These are phyloP conservation scores for Mamestra configurata DNA, from an alignment of 1,140 invertebrate species.

Conservation along the genomic window DNA sequence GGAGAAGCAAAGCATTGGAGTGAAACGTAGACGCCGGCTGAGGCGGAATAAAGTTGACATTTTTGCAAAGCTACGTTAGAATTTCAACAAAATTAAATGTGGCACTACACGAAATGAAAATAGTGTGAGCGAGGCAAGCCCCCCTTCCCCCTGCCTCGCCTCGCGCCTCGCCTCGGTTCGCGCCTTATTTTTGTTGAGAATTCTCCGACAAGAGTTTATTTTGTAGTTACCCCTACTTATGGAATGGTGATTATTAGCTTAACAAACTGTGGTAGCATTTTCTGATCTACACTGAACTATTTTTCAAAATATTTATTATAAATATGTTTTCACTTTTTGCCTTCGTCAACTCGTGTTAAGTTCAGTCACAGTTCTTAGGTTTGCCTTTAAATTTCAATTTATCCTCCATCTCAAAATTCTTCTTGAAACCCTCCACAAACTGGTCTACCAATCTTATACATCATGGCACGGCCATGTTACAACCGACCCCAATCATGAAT, in stretches of 20 bases:
- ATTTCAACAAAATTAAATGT: conserved; percentile 88
- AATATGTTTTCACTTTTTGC: no score
- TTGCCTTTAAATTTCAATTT: no score
- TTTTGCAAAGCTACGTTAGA: conserved; percentile 87
- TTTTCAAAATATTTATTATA: no score
- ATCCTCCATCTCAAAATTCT: no score
- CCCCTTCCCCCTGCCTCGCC: conserved; percentile 28
- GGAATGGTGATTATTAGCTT: conserved; percentile 29
- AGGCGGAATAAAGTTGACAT: conserved; percentile 87
- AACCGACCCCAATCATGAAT: not conserved
- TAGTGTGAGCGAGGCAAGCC: conserved; percentile 70
- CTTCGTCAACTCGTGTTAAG: no score
- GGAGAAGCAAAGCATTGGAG: conserved; percentile 83
- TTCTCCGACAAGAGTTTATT: conserved; percentile 61
- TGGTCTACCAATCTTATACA: no score
- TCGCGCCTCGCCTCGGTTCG: conserved; percentile 54
- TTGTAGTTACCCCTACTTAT: conserved; percentile 28
- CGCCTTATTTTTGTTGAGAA: conserved; percentile 72
- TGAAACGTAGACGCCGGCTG: conserved; percentile 83
- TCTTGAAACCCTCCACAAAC: no score
- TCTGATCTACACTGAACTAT: no score
- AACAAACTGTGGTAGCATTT: not conserved
- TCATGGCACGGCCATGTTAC: no score
- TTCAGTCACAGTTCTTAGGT: no score
- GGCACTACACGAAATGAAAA: conserved; percentile 86